Conservation (phyloP, 2,888 invertebrate genomes). For the Athalia circularis region DNA sequence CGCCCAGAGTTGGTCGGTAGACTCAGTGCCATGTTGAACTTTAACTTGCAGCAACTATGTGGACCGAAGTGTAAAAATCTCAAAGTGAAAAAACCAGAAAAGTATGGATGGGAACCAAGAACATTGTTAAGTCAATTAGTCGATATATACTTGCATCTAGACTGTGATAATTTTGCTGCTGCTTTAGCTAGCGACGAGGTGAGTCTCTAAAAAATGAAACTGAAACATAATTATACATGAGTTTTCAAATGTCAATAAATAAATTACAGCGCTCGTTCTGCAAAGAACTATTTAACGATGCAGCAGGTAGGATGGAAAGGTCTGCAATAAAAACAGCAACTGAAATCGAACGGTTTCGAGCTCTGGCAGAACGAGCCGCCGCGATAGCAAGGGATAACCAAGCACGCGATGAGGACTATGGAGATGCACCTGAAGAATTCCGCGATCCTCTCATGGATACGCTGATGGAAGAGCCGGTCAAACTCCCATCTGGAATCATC, state of each 20-base stretch:
- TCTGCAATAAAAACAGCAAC: conserved; percentile 88
- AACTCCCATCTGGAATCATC: conserved; percentile 90
- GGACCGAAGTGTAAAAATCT: conserved; percentile 96
- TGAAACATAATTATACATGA: conserved; percentile 14
- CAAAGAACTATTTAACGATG: conserved; percentile 94
- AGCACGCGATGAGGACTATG: conserved; percentile 92
- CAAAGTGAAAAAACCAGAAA: conserved; percentile 94
- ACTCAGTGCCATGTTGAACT: conserved; percentile 98
- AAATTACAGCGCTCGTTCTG: conserved; percentile 90
- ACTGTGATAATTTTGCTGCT: conserved; percentile 92
- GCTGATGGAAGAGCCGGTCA: conserved; percentile 96
- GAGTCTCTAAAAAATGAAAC: conserved; percentile 56
- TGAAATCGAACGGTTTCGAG: conserved; percentile 90
- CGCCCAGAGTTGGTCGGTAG: conserved; percentile 94
- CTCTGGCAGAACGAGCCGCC: conserved; percentile 85
- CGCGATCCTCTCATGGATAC: conserved; percentile 98
- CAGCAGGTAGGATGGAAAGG: conserved; percentile 87
- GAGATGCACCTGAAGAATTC: conserved; percentile 97
- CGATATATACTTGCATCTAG: conserved; percentile 97
- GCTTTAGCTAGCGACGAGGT: conserved; percentile 98
- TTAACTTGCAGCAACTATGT: conserved; percentile 96
- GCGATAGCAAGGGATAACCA: conserved; percentile 87
- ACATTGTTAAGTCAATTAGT: conserved; percentile 93
- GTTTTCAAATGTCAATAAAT: neutral
- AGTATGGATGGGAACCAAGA: conserved; percentile 98